Percentiles rank a stretch among this genome's conserved stretches.
These are phyloP conservation scores for Sipha flava DNA, from an alignment of 1,140 invertebrate genomes.

Conservation along the genomic window DNA sequence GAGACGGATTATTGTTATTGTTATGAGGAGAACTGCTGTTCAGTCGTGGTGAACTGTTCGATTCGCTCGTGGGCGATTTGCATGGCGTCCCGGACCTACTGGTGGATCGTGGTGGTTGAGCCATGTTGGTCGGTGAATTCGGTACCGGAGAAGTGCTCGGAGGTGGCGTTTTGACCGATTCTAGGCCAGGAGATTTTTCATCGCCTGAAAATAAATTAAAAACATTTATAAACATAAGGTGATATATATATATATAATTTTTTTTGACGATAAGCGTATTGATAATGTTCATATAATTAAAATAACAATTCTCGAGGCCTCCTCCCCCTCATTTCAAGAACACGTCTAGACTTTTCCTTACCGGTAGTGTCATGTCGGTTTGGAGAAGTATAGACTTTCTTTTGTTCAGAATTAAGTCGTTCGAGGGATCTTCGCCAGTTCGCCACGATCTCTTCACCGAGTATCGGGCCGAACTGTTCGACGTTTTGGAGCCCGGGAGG, in stretches of 20 bases:
- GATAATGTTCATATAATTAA: not conserved
- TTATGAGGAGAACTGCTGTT: constrained; percentile 40
- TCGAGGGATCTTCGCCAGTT: constrained; percentile 66
- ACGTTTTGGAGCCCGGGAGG: constrained; percentile 56
- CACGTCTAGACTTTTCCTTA: constrained; percentile 20
- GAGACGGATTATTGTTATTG: constrained; percentile 30
- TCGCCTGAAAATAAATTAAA: constrained; percentile 28
- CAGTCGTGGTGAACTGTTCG: constrained; percentile 43
- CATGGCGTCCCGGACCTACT: constrained; percentile 41
- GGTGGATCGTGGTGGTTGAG: constrained; percentile 26
- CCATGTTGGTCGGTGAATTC: constrained; percentile 38
- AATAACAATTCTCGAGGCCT: not conserved
- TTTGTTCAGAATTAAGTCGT: constrained; percentile 43
- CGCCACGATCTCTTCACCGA: constrained; percentile 68
- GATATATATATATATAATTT: not conserved
- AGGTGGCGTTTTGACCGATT: constrained; percentile 38
- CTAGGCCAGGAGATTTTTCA: constrained; percentile 37
- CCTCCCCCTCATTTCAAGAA: constrained; percentile 25
- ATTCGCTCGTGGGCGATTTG: constrained; percentile 51
- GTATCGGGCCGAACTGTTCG: constrained; percentile 58
- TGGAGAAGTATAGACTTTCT: constrained; percentile 32
- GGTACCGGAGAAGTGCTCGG: constrained; percentile 43
- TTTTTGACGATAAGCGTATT: not conserved
- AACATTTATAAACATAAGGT: not conserved
- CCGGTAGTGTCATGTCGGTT: constrained; percentile 16